Base-by-base conservation (phyloP, 1,140 invertebrate species). In the Zaprionus camerounensis region DNA sequence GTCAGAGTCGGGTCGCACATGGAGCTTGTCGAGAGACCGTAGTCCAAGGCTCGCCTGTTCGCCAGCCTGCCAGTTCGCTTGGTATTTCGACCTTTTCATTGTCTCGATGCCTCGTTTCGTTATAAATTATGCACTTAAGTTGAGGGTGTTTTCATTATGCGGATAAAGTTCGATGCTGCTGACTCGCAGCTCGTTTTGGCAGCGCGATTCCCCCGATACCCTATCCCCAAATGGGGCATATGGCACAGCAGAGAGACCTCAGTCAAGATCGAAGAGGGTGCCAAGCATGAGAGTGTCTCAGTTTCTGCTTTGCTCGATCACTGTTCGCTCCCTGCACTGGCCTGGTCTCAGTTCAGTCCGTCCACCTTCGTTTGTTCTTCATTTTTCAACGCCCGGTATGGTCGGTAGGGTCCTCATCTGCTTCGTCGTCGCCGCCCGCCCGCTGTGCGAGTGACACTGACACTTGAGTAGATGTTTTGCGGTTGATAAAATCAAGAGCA, bases 91-190 rank as follows among this genome's bases (percentile, higher is more conserved):
- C 71, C 79, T 76, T 72, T 82, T 73, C 85, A 81, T 76, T 72
- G 73, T 76, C 72, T 80, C 56, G 73, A 68, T 72, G 73, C 49
- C 76, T 78, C 67, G 77, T 78, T 67, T 90, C 85, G 86, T 90
- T 90, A 90, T 90, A 90, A 90, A 90, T 90, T 90, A 90, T 90
- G 85, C 85, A 90, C 85, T 90, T 90, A 90, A 90, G 85, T 90
- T 90, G 85, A 90, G 85, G 85, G 85, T 90, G 85, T 91, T 82
- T 90, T 90, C 85, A 88, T 90, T 90, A 90, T 88, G 69, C 73
- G 80, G 65, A 87, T 87, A 87, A 88, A 88, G 80, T 81, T 88
- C 79, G 85, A 82, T 59, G 63, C 53, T 59, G 63, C 53, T 65
- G 63, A 49, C 61, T 65, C 20, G 41, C 41, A 46, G 41, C 41